phyloP scores from a whole-genome alignment of 2,888 invertebrate genomes.

The Boloria selene region DNA sequence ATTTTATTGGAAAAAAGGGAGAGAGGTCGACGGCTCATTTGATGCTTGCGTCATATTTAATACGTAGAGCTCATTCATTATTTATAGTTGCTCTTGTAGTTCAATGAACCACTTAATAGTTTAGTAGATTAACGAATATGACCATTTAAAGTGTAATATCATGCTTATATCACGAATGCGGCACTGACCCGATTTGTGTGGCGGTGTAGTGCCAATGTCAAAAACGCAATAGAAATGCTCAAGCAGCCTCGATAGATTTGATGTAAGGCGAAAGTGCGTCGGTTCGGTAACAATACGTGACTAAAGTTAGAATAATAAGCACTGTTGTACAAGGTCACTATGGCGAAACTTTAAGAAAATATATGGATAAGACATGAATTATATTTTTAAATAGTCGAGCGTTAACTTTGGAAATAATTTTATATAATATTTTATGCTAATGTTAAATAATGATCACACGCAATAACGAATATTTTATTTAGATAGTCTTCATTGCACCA shows the following conservation, averaged over 20 bases:
- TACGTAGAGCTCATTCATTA: slow-evolving; percentile 28
- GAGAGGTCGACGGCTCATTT: slow-evolving; percentile 4
- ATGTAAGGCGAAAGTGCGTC: slow-evolving; percentile 60
- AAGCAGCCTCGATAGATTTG: slow-evolving; percentile 50
- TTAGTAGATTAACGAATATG: slow-evolving; percentile 19
- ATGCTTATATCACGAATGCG: slow-evolving; percentile 25
- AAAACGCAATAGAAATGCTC: slow-evolving; percentile 36
- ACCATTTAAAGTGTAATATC: slow-evolving; percentile 23
- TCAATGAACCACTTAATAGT: slow-evolving; percentile 34
- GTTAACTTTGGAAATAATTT: not conserved
- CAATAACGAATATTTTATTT: too few species aligned
- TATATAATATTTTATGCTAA: too few species aligned
- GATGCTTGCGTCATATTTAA: slow-evolving; percentile 25
- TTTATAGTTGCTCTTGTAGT: slow-evolving; percentile 28
- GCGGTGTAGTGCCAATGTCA: slow-evolving; percentile 51
- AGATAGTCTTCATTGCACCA: too few species aligned
- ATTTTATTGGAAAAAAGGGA: not conserved
- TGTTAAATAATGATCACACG: too few species aligned
- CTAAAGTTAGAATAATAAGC: slow-evolving; percentile 17
- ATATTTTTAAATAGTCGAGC: not conserved
- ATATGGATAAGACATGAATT: not conserved
- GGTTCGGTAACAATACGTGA: slow-evolving; percentile 52
- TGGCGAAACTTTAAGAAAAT: slow-evolving; percentile 15
- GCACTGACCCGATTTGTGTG: slow-evolving; percentile 26
- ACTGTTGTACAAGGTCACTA: slow-evolving; percentile 20